Evolutionary conservation across 2,797 vertebrate genomes (phyloP).

Genomic region (Sternotherus odoratus): DNA sequence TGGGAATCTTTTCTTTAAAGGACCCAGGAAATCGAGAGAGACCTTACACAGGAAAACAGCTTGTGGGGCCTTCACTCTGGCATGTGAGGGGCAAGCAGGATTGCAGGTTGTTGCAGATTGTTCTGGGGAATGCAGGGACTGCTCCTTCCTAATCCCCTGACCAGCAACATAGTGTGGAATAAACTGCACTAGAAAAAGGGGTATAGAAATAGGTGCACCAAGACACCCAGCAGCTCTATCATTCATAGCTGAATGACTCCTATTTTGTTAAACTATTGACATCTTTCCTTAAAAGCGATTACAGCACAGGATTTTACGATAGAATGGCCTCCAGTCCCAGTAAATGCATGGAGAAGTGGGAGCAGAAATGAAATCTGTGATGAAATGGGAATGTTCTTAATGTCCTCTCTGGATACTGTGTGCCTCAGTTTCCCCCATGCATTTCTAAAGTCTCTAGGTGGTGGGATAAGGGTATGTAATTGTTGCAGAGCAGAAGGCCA

Average conservation of each 20-base stretch:
- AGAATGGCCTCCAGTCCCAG: background rate
- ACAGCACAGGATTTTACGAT: background rate
- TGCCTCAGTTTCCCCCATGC: too few relatives aligned
- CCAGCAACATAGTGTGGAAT: rapidly evolving
- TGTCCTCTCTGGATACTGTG: too few relatives aligned
- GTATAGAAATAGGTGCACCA: background rate
- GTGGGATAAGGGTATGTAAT: too few relatives aligned
- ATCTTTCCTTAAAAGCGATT: background rate
- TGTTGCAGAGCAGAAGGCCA: too few relatives aligned
- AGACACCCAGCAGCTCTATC: background rate
- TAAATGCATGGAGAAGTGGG: background rate
- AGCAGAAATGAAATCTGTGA: background rate
- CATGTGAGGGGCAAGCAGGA: background rate
- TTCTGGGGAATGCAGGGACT: rapidly evolving
- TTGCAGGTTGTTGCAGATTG: background rate
- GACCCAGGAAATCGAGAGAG: background rate
- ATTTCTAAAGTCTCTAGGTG: too few relatives aligned
- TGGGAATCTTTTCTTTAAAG: background rate
- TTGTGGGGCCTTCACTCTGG: background rate
- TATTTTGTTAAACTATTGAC: background rate
- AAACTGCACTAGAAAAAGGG: rapidly evolving
- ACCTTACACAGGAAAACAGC: background rate
- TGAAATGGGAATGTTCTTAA: too few relatives aligned
- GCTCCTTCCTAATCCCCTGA: background rate
- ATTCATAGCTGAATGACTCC: background rate